Evolutionary conservation across 2,888 invertebrate species (phyloP).

Genomic region (Drosophila tanythrix): DNA sequence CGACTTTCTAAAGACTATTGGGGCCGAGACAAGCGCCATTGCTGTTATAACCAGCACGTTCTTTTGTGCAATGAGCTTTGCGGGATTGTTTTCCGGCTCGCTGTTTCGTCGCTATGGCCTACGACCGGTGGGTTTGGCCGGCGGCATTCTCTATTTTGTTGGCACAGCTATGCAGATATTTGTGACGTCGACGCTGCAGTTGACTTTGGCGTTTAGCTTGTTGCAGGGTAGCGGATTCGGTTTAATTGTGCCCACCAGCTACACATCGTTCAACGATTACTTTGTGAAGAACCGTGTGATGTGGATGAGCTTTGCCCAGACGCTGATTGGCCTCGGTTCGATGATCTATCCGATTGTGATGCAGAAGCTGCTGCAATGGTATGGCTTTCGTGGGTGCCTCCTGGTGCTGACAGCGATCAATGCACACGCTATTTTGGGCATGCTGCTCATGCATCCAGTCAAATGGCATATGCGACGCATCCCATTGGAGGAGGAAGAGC

Average conservation of each 20-base stretch:
- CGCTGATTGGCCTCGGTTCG: conserved; percentile 88
- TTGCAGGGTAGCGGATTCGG: conserved; percentile 90
- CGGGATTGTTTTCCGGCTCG: conserved; percentile 89
- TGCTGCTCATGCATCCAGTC: conserved; percentile 90
- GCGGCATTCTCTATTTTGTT: conserved; percentile 87
- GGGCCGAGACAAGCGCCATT: conserved; percentile 89
- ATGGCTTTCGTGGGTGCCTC: conserved; percentile 90
- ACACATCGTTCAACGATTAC: conserved; percentile 91
- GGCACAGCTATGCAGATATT: conserved; percentile 88
- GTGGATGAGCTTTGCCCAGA: conserved; percentile 91
- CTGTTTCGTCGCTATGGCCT: conserved; percentile 89
- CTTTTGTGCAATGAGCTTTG: conserved; percentile 85
- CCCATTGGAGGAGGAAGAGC: conserved; percentile 76
- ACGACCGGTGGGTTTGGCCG: conserved; percentile 88
- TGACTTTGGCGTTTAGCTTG: conserved; percentile 88
- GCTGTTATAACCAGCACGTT: conserved; percentile 90
- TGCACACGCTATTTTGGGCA: conserved; percentile 88
- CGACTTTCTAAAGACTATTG: conserved; percentile 88
- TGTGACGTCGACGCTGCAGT: conserved; percentile 87
- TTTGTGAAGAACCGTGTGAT: conserved; percentile 89
- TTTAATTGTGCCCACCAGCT: conserved; percentile 89
- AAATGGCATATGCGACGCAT: conserved; percentile 89
- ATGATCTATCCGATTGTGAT: conserved; percentile 89
- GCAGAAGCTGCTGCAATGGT: conserved; percentile 87
- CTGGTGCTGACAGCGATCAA: conserved; percentile 89